These are phyloP conservation scores for Thamnaconus septentrionalis DNA, from an alignment of 2,113 vertebrate genomes.

Conservation along the genomic window DNA sequence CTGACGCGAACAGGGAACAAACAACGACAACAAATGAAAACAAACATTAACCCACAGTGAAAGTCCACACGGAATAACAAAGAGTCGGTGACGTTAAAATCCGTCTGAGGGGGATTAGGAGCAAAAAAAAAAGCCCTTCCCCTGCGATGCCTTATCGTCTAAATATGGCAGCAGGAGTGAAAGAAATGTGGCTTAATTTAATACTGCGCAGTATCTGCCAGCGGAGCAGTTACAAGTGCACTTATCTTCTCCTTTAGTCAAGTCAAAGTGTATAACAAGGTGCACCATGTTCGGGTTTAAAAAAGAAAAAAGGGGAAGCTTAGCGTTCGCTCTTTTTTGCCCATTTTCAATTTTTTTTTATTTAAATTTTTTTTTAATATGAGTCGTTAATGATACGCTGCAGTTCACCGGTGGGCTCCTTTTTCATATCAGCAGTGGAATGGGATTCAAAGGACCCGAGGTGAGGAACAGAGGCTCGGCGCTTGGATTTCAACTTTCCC, in stretches of 20 bases:
- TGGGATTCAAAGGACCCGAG: constrained; percentile 22
- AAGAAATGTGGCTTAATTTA: constrained; percentile 46
- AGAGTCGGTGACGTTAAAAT: constrained; percentile 63
- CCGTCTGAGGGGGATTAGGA: constrained; percentile 57
- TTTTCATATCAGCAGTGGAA: constrained; percentile 16
- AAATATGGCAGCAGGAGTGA: constrained; percentile 53
- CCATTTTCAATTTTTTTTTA: not conserved
- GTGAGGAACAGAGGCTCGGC: constrained; percentile 10
- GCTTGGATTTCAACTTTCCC: constrained; percentile 23
- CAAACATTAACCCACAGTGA: constrained; percentile 68
- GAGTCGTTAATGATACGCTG: constrained; percentile 24
- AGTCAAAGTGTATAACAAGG: constrained; percentile 21
- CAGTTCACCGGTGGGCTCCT: constrained; percentile 7
- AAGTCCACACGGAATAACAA: constrained; percentile 67
- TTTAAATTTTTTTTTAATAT: not conserved
- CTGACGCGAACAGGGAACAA: constrained; percentile 48
- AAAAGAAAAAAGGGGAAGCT: constrained; percentile 1
- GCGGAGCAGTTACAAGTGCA: constrained; percentile 6
- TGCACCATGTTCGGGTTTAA: not conserved
- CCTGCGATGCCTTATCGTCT: constrained; percentile 45
- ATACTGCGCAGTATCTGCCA: constrained; percentile 18
- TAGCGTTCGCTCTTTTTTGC: constrained; percentile 7
- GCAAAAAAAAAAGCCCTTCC: constrained; percentile 51
- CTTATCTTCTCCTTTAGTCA: constrained; percentile 18
- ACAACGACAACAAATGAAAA: constrained; percentile 30